Evolutionary conservation across 2,797 vertebrate species (phyloP), one percentile per base, ranked within the genome.

Genomic region (Enteromius afrohamiltoni): DNA sequence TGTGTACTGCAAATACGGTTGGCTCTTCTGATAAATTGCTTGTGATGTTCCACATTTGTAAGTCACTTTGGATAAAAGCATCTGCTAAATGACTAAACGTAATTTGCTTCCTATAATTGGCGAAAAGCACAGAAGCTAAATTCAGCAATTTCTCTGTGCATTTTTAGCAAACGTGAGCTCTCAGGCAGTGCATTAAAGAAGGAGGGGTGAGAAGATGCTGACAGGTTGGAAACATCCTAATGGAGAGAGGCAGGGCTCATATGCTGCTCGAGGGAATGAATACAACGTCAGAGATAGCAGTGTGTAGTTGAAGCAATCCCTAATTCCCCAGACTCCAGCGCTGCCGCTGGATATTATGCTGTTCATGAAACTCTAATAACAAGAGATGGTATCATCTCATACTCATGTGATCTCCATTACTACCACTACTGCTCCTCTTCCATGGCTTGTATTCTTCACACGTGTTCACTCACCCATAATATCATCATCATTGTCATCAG

Each of bases 361-460:
- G 70, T 80, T 87, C 88, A 87, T 87, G 84, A 85, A 86, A 79
- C 81, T 51, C 81, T 85, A 76, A 82, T 87, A 85, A 84, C 81
- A 86, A 74, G 75, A 88, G 83, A 78, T 70, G 60, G 73, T 80
- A 77, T 84, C 85, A 85, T 81, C 74, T 58, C 60, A 62, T 49
- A 70, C 64, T 73, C 31, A 53, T 55, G 42, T 75, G 37, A 76
- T 82, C 55, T 84, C 49, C n/a, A 19, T 77, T 77, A 83, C 80
- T 58, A n/a, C 23, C 37, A 40, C 73, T 51, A 60, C 42, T 69
- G 49, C 73, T 70, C 42, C 26, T 14, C 49, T 80, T 16, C 37
- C 23, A 29, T 69, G 40, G 64, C 69, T 37, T 42, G n/a, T 29
- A 47, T 62, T 82, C 40, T 49, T 31, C 65, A 73, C 34, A 51